These are phyloP conservation scores for Nephrotoma flavescens DNA, from an alignment of 2,888 invertebrate species.

Conservation along the genomic window DNA sequence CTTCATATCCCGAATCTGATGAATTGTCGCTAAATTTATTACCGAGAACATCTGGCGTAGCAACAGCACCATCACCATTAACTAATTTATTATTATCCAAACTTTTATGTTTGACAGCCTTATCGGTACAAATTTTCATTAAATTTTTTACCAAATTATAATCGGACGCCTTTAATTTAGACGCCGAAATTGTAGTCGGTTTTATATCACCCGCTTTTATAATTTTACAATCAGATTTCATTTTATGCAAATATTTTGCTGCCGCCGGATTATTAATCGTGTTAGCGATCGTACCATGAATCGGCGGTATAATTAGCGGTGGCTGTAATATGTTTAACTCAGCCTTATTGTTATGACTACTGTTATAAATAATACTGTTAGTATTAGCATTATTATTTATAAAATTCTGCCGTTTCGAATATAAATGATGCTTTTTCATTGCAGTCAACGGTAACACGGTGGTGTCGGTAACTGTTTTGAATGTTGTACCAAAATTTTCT, in stretches of 20 bases:
- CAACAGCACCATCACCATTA: background rate
- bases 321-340: slow-evolving; percentile 12
- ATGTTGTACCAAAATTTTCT: background rate
- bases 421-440: slow-evolving; percentile 31
- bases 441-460: slow-evolving; percentile 17
- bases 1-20: slow-evolving; percentile 60
- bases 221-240: slow-evolving; percentile 20
- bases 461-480: background rate
- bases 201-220: slow-evolving; percentile 19
- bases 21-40: slow-evolving; percentile 46
- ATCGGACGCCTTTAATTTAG: slow-evolving; percentile 9
- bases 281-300: background rate
- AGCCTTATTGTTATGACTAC: slow-evolving; percentile 17
- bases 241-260: slow-evolving; percentile 17
- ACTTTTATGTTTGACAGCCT: background rate
- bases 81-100: background rate
- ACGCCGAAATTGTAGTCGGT: background rate
- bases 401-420: slow-evolving; percentile 24
- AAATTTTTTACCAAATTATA: slow-evolving; percentile 14
- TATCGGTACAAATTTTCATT: slow-evolving; percentile 12
- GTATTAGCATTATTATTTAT: slow-evolving; percentile 21
- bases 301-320: background rate
- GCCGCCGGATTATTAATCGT: slow-evolving; percentile 9
- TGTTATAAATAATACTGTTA: slow-evolving; percentile 17
- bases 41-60: slow-evolving; percentile 18